Base-by-base conservation (phyloP, 2,888 invertebrate species). In the Pristionchus maxplancki region DNA sequence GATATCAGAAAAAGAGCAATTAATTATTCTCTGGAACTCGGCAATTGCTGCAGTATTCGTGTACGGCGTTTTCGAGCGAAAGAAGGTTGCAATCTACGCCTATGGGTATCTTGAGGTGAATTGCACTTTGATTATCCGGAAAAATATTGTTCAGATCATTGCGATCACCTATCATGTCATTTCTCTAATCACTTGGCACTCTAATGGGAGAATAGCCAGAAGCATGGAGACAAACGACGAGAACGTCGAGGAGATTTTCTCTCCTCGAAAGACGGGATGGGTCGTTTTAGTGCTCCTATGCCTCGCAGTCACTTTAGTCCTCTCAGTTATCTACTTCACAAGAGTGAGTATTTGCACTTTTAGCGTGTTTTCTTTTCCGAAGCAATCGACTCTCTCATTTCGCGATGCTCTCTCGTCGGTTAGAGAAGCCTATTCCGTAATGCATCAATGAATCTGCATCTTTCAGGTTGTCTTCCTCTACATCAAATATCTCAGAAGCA, bases 401-500 rank as follows among this genome's bases (percentile, higher is more conserved):
- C n/a, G n/a, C n/a, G n/a, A n/a, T n/a, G n/a, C n/a, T n/a, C n/a
- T n/a, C n/a, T n/a, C n/a, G n/a, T n/a, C n/a, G n/a, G n/a, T n/a
- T n/a, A n/a, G n/a, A n/a, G n/a, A n/a, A n/a, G n/a, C n/a, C n/a
- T n/a, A n/a, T n/a, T n/a, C n/a, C n/a, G n/a, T n/a, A n/a, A n/a
- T n/a, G n/a, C n/a, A n/a, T n/a, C 9, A 58, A n/a, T n/a, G 24
- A n/a, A 5, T 17, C 13, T 78, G 1, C n/a, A n/a, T n/a, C n/a
- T n/a, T n/a, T n/a, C 78, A 78, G 78, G 28, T 78, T 48, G 44
- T 78, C 44, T n/a, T 13, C n/a, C 78, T 78, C 78, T 78, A 78
- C 78, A 44, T 28, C 11, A 44, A 40, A 28, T 78, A 78, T 28
- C 78, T 78, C 44, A n/a, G 44, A 24, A 48, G 48, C 13, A n/a